Evolutionary conservation across 1,140 invertebrate genomes (phyloP).

Genomic region (Melipona quadrifasciata): DNA sequence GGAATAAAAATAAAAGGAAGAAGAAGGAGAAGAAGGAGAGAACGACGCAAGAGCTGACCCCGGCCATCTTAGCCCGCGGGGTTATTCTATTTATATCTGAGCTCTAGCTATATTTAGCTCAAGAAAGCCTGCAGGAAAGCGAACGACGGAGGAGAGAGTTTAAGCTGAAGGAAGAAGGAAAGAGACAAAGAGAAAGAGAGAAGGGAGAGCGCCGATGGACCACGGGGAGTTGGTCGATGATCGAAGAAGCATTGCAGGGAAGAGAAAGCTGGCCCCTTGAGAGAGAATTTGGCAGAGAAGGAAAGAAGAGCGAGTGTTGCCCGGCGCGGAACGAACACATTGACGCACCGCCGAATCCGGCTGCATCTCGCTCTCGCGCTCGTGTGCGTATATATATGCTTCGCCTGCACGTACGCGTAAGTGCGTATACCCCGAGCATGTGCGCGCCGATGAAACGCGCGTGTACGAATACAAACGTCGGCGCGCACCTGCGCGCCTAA

Average conservation of each 20-base stretch:
- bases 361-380: conserved; percentile 33
- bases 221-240: not conserved
- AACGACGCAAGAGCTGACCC: conserved; percentile 55
- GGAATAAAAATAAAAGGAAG: conserved; percentile 21
- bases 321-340: conserved; percentile 50
- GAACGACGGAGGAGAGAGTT: conserved; percentile 55
- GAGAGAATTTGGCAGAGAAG: not conserved
- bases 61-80: conserved; percentile 66
- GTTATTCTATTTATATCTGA: conserved; percentile 74
- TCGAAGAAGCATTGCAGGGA: not conserved
- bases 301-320: conserved; percentile 46
- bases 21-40: conserved; percentile 39
- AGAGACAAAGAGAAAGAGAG: conserved; percentile 19
- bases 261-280: conserved; percentile 23
- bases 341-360: conserved; percentile 47
- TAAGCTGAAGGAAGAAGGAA: conserved; percentile 38
- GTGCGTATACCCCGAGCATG: not conserved
- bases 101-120: conserved; percentile 76
- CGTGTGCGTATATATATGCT: not conserved
- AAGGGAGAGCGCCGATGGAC: conserved; percentile 38
- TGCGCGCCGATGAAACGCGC: not conserved
- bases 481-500: conserved; percentile 45
- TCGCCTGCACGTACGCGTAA: not conserved
- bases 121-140: conserved; percentile 62
- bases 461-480: not conserved